Evolutionary conservation across 2,113 vertebrate genomes (phyloP).

Genomic region (Hippocampus comes): DNA sequence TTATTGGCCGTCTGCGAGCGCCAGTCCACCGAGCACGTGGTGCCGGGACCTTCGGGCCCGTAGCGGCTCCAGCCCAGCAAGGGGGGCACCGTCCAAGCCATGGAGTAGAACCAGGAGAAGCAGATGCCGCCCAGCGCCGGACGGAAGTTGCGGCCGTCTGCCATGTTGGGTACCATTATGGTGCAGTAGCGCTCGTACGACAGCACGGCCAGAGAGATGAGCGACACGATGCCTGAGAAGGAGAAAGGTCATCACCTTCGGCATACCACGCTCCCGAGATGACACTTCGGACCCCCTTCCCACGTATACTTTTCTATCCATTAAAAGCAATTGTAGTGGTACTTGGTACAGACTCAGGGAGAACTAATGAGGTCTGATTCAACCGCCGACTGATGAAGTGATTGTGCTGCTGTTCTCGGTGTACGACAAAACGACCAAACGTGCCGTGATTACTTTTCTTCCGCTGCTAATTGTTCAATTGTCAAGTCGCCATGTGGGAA

Average conservation of each 20-base stretch:
- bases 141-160: conserved; percentile 69
- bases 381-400: too few species aligned
- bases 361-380: too few species aligned
- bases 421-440: too few species aligned
- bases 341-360: too few species aligned
- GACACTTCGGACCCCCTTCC: too few species aligned
- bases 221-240: conserved; percentile 73
- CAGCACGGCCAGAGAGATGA: conserved; percentile 78
- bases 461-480: conserved; percentile 8
- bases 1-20: conserved; percentile 72
- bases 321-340: too few species aligned
- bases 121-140: conserved; percentile 69
- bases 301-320: too few species aligned
- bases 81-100: conserved; percentile 72
- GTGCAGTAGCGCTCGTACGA: conserved; percentile 79
- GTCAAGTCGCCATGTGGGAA: background rate
- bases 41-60: conserved; percentile 72
- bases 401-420: too few species aligned
- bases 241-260: background rate
- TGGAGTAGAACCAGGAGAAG: conserved; percentile 78
- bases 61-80: conserved; percentile 81
- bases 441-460: background rate
- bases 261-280: too few species aligned
- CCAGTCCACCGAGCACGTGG: conserved; percentile 75
- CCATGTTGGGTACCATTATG: conserved; percentile 66